These are phyloP conservation scores for Tupaia chinensis DNA, from an alignment of 2,113 vertebrate genomes.

Conservation along the genomic window DNA sequence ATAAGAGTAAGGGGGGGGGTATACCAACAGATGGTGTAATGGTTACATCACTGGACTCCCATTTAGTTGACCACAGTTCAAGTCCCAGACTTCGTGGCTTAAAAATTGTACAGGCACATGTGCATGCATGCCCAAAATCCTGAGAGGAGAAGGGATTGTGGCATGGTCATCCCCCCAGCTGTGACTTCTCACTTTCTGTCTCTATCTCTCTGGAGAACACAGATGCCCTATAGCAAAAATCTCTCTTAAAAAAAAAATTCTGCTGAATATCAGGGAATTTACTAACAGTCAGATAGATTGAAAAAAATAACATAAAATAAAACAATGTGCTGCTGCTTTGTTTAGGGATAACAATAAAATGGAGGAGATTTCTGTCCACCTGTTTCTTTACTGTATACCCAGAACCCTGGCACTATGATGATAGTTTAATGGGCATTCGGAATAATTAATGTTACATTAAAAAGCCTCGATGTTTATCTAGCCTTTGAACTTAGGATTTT, in stretches of 20 bases:
- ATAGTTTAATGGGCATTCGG: background rate
- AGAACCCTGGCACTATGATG: background rate
- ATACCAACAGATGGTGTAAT: too few species aligned
- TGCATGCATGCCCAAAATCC: too few species aligned
- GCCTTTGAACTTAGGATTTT: background rate
- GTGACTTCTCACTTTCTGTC: too few species aligned
- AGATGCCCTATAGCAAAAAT: too few species aligned
- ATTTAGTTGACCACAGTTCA: too few species aligned
- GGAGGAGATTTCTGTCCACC: background rate
- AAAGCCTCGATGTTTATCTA: background rate
- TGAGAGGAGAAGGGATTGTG: too few species aligned
- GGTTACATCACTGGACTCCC: too few species aligned
- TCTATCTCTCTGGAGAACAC: too few species aligned
- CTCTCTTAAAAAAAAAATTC: too few species aligned
- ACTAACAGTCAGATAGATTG: background rate
- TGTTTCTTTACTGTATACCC: background rate
- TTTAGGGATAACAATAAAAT: background rate
- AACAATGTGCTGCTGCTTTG: background rate
- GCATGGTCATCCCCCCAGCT: too few species aligned
- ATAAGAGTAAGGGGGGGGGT: background rate
- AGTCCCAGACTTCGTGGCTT: too few species aligned
- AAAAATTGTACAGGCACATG: too few species aligned
- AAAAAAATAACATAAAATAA: background rate
- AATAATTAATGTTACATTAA: background rate
- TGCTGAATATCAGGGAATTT: background rate